Evolutionary conservation across 2,888 invertebrate genomes (phyloP).

Genomic region (Drosophila lutescens): DNA sequence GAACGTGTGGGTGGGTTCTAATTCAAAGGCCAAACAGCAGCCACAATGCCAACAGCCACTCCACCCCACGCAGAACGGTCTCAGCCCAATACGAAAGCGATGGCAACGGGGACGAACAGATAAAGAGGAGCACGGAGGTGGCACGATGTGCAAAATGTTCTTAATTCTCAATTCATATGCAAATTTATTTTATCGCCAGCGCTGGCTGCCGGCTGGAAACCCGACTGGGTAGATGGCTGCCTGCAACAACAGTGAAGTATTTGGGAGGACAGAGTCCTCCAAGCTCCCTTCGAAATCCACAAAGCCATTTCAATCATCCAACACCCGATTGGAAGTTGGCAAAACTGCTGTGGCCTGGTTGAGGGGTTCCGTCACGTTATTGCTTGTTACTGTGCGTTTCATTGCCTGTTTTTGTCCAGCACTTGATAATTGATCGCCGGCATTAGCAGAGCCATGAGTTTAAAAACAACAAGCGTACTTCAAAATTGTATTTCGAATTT

Average conservation of each 20-base stretch:
- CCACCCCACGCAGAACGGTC: constrained; percentile 44
- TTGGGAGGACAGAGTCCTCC: constrained; percentile 51
- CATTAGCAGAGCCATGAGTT: constrained; percentile 48
- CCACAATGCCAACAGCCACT: constrained; percentile 68
- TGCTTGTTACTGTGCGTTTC: constrained; percentile 75
- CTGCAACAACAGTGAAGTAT: constrained; percentile 73
- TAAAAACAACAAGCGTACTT: background rate
- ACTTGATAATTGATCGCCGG: constrained; percentile 69
- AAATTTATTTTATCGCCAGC: constrained; percentile 84
- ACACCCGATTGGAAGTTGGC: constrained; percentile 17
- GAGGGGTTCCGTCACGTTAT: constrained; percentile 58
- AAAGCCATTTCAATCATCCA: constrained; percentile 35
- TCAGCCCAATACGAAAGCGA: constrained; percentile 11
- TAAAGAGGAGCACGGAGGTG: constrained; percentile 26
- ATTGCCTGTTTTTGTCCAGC: constrained; percentile 44
- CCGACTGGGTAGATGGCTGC: constrained; percentile 42
- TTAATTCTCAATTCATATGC: constrained; percentile 85
- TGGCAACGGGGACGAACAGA: constrained; percentile 14
- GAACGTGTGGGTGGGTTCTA: constrained; percentile 56
- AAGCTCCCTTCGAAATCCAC: constrained; percentile 27
- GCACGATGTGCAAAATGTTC: constrained; percentile 83
- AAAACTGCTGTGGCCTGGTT: constrained; percentile 5
- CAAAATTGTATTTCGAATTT: background rate
- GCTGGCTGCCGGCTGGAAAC: constrained; percentile 56
- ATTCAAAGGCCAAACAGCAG: constrained; percentile 80